Percentiles rank a stretch among this genome's conserved stretches.
Conservation (phyloP, 2,797 vertebrate genomes). For the Botia almorhae region DNA sequence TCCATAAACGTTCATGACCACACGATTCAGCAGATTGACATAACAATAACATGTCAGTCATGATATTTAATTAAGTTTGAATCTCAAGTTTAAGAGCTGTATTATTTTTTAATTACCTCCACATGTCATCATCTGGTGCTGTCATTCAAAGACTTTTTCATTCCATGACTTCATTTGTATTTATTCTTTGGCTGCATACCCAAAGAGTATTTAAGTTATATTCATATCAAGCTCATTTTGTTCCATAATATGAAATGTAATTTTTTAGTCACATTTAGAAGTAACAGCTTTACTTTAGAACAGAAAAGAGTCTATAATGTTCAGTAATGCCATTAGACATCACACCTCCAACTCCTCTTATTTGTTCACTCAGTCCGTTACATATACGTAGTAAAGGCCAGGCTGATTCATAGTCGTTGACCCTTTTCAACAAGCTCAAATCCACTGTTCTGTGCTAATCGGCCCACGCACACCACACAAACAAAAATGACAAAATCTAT, state of each 20-base stretch:
- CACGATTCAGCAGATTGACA: not conserved
- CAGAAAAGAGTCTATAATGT: not conserved
- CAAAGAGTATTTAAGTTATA: not conserved
- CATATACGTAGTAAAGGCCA: conserved; percentile 6
- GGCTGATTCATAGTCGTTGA: conserved; percentile 15
- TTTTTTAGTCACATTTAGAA: not conserved
- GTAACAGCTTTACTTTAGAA: not conserved
- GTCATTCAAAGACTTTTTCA: not conserved
- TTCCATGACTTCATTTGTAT: not conserved
- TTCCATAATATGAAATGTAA: not conserved
- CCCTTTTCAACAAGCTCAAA: conserved; percentile 18
- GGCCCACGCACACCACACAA: conserved; percentile 25
- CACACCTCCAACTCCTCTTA: not conserved
- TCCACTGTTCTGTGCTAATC: not conserved
- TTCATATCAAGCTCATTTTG: not conserved
- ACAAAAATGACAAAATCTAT: not conserved
- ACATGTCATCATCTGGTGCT: conserved; percentile 1
- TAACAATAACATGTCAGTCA: not conserved
- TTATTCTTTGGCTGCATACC: not conserved
- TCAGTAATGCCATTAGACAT: conserved; percentile 8
- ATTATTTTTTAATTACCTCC: conserved; percentile 11
- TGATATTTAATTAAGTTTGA: conserved; percentile 4
- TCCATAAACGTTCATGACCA: not conserved
- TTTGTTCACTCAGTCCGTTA: conserved; percentile 6
- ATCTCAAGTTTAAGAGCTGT: not conserved